Evolutionary conservation across 2,888 invertebrate genomes (phyloP).

Genomic region (Amiota communis): DNA sequence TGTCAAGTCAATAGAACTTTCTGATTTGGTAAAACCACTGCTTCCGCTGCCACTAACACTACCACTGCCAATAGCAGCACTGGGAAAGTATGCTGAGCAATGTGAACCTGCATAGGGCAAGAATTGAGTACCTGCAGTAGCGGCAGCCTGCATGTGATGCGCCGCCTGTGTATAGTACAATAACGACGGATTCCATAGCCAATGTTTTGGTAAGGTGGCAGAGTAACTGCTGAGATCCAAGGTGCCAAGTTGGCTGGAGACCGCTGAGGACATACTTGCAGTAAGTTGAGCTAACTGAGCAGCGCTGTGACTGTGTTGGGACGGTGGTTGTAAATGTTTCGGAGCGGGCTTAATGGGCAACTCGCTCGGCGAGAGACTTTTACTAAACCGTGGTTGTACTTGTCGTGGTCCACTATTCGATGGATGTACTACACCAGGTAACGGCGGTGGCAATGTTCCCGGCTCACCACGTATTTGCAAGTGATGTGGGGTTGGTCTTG

Average conservation of each 20-base stretch:
- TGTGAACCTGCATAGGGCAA: conserved; percentile 53
- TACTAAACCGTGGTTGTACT: conserved; percentile 41
- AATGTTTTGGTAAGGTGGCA: conserved; percentile 70
- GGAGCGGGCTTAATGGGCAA: conserved; percentile 68
- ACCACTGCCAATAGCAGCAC: conserved; percentile 9
- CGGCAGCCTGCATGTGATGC: conserved; percentile 53
- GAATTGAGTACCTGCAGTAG: conserved; percentile 57
- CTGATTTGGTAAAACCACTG: conserved; percentile 67
- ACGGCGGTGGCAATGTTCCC: conserved; percentile 23
- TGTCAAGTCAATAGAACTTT: conserved; percentile 71
- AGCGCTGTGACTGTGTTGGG: conserved; percentile 33
- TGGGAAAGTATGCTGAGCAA: conserved; percentile 55
- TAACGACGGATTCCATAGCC: conserved; percentile 73
- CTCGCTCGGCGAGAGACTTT: conserved; percentile 44
- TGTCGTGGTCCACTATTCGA: conserved; percentile 37
- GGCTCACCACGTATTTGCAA: conserved; percentile 17
- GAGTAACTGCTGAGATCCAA: conserved; percentile 69
- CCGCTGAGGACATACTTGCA: conserved; percentile 44
- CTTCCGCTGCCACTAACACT: conserved; percentile 30
- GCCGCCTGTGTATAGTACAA: conserved; percentile 69
- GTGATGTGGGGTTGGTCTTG: conserved; percentile 4
- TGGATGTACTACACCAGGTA: conserved; percentile 19
- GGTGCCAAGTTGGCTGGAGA: conserved; percentile 56
- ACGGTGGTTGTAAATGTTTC: conserved; percentile 57
- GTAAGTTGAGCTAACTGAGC: conserved; percentile 43